These are phyloP conservation scores for Neodiprion lecontei DNA, from an alignment of 1,140 invertebrate genomes.

Conservation along the genomic window DNA sequence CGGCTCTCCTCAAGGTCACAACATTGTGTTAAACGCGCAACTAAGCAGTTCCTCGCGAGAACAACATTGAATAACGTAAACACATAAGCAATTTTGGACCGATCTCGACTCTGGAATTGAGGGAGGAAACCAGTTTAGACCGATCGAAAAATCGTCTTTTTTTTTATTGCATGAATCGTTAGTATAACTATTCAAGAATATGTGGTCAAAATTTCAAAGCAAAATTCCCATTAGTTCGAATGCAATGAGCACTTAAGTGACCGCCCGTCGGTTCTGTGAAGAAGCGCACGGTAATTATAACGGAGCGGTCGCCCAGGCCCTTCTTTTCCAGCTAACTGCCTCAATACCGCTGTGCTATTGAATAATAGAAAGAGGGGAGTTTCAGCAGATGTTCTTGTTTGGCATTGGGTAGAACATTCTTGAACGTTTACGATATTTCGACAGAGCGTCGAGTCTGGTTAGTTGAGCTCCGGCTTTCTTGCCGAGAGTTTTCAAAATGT, in stretches of 20 bases:
- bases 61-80: too few relatives aligned
- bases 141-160: slow-evolving; percentile 24
- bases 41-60: too few relatives aligned
- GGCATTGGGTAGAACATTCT: not conserved
- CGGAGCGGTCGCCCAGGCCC: not conserved
- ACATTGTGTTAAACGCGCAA: too few relatives aligned
- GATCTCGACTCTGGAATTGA: not conserved
- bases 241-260: too few relatives aligned
- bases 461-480: slow-evolving; percentile 12
- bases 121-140: slow-evolving; percentile 21
- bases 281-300: too few relatives aligned
- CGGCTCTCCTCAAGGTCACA: too few relatives aligned
- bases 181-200: slow-evolving; percentile 27
- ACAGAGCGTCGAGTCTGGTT: slow-evolving; percentile 14
- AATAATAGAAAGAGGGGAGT: not conserved
- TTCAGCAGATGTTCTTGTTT: slow-evolving; percentile 5
- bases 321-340: not conserved
- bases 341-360: not conserved
- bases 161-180: slow-evolving; percentile 25
- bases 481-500: slow-evolving; percentile 13
- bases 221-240: slow-evolving; percentile 20
- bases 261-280: too few relatives aligned
- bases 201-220: slow-evolving; percentile 22
- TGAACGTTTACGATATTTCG: slow-evolving; percentile 17
- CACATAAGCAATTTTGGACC: too few relatives aligned